phyloP scores from a whole-genome alignment of 1,140 invertebrate genomes.

The Ceratina australensis region DNA sequence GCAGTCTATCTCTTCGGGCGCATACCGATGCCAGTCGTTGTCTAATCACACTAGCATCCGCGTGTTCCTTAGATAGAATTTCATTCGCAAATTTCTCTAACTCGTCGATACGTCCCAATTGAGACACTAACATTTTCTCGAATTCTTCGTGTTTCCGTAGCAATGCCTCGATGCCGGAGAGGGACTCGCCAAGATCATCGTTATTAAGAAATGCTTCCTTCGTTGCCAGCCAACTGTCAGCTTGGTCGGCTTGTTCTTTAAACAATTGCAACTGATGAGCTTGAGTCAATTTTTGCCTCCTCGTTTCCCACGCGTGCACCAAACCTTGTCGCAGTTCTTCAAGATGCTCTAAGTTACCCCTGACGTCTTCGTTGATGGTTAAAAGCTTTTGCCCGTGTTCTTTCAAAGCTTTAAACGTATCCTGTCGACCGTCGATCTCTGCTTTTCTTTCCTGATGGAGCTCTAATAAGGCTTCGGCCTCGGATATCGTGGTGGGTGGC shows the following conservation, averaged over 20 bases:
- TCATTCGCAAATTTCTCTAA: constrained; percentile 86
- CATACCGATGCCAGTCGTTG: constrained; percentile 83
- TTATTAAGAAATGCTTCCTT: constrained; percentile 97
- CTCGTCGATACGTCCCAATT: constrained; percentile 88
- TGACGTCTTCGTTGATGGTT: constrained; percentile 79
- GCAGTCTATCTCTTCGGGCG: constrained; percentile 82
- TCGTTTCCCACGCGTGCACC: constrained; percentile 89
- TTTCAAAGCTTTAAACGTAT: constrained; percentile 88
- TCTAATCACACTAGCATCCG: constrained; percentile 83
- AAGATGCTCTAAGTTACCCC: constrained; percentile 83
- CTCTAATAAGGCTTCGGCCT: constrained; percentile 94
- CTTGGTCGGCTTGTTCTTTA: constrained; percentile 91
- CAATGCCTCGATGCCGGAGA: constrained; percentile 90
- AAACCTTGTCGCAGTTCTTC: constrained; percentile 85
- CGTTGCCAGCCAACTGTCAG: constrained; percentile 92
- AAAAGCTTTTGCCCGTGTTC: constrained; percentile 87
- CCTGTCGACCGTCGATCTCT: constrained; percentile 95
- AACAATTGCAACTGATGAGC: constrained; percentile 96
- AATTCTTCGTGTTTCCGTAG: constrained; percentile 95
- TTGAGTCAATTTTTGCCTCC: constrained; percentile 90
- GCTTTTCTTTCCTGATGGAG: constrained; percentile 96
- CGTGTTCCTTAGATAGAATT: constrained; percentile 84
- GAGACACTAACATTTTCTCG: constrained; percentile 90
- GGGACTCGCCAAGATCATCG: constrained; percentile 92
- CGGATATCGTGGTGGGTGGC: constrained; percentile 91